Conservation (phyloP, 2,888 invertebrate genomes). For the Drosophila paracracens region DNA sequence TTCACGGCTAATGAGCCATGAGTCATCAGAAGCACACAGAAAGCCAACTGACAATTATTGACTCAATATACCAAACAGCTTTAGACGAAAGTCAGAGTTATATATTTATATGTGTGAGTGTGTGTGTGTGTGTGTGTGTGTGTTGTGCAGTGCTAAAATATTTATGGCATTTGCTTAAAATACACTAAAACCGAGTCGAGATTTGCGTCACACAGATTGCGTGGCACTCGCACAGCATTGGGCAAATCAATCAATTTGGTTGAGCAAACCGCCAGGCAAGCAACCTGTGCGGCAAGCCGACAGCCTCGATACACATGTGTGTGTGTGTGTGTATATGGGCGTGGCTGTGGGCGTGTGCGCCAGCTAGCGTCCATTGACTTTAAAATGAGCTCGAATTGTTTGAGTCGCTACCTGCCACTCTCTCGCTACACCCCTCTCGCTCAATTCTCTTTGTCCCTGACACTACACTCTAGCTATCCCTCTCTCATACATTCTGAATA, state of each 20-base stretch:
- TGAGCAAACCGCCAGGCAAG: constrained; percentile 5
- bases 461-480: neutral
- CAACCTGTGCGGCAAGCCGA: constrained; percentile 21
- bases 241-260: constrained; percentile 48
- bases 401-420: constrained; percentile 1
- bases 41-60: neutral
- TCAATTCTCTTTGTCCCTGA: neutral
- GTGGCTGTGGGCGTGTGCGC: constrained; percentile 18
- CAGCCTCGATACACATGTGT: constrained; percentile 11
- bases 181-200: constrained; percentile 26
- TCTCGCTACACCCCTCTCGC: neutral
- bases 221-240: constrained; percentile 10
- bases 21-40: constrained; percentile 38
- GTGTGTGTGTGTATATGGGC: neutral
- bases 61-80: constrained; percentile 5
- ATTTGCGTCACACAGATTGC: constrained; percentile 3
- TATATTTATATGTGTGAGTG: constrained; percentile 3
- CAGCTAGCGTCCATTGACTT: constrained; percentile 68
- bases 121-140: constrained; percentile 12
- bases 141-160: constrained; percentile 51
- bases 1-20: constrained; percentile 61
- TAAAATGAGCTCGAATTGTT: constrained; percentile 65
- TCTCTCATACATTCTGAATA: neutral
- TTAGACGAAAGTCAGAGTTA: constrained; percentile 42
- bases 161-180: constrained; percentile 61